Percentiles rank a stretch among this genome's conserved stretches.
These are phyloP conservation scores for Iphiclides podalirius DNA, from an alignment of 2,888 invertebrate species.

Conservation along the genomic window DNA sequence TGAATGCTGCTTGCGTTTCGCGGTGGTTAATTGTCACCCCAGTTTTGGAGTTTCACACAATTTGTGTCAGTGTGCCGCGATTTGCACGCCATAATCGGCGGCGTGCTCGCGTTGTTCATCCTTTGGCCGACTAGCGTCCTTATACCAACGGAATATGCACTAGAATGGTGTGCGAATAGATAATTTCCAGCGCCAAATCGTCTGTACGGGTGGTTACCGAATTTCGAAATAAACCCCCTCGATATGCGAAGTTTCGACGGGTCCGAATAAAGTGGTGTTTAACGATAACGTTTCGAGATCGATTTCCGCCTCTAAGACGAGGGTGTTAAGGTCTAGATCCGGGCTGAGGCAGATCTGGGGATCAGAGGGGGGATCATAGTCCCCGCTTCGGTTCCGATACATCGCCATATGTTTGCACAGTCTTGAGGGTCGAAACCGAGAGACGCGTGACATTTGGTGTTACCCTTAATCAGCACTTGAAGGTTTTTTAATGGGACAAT, in stretches of 20 bases:
- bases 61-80: conserved; percentile 47
- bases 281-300: too few species aligned
- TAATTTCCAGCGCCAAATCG: conserved; percentile 4
- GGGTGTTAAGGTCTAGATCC: background rate
- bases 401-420: conserved; percentile 57
- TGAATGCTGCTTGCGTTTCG: too few species aligned
- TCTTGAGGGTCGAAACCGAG: conserved; percentile 44
- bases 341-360: too few species aligned
- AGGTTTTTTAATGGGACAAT: conserved; percentile 51
- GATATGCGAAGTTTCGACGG: too few species aligned
- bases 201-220: conserved; percentile 14
- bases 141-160: conserved; percentile 24
- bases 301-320: conserved; percentile 12
- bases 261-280: conserved; percentile 8
- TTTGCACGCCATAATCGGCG: conserved; percentile 47
- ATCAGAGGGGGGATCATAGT: too few species aligned
- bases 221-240: conserved; percentile 18
- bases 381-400: conserved; percentile 34
- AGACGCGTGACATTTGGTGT: conserved; percentile 61
- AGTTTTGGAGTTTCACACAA: conserved; percentile 26
- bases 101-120: conserved; percentile 36
- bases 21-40: conserved; percentile 14
- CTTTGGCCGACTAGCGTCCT: conserved; percentile 23
- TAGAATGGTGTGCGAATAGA: conserved; percentile 15
- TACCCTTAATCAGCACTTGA: conserved; percentile 55